Evolutionary conservation across 1,140 invertebrate genomes (phyloP), one percentile per base, ranked within the genome.

Genomic region (Pseudomyrmex cubaensis): DNA sequence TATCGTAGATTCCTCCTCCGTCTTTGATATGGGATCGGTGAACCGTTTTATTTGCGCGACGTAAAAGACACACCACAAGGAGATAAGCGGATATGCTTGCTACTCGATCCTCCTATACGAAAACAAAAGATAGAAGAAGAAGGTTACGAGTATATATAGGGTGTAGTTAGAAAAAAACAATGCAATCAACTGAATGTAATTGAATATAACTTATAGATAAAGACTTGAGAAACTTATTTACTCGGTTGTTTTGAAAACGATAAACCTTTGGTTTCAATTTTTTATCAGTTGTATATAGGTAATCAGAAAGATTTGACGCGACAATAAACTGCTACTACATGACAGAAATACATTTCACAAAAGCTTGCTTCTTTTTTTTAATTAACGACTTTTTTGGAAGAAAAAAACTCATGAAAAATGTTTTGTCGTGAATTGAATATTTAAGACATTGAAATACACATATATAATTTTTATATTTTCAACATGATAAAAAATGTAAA

Each of bases 41-140:
- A 83, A 69, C 63, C 52, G 48, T 84, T 87, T 83, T 84, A 78
- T 86, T 87, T 87, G 85, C 59, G n/a, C 50, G 22, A n/a, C n/a
- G 35, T 74, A 78, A 83, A 87, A 82, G 59, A 50, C 57, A 22
- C 57, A 54, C 13, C 7, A 9, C 48, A n/a, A 50, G 17, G 35
- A 83, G 80, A 86, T 86, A 84, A 86, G 62, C 61, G 22, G 59
- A 13, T 52, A 59, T 7, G 54, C 25, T 69, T 13, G 22, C 44
- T 61, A 17, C 44, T 72, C 61, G 46, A 67, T 67, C n/a, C 54
- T 20, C 62, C 56, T 50, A 9, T 20, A n/a, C 22, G 13, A 59
- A 46, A 52, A 61, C 15, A 25, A 9, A 57, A 80, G 17, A 80
- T 20, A 2, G 0, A 70, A 56, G 13, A 15, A 35, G 35, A 35